Evolutionary conservation across 2,888 invertebrate species (phyloP).

Genomic region (Strigamia transsilvanica): DNA sequence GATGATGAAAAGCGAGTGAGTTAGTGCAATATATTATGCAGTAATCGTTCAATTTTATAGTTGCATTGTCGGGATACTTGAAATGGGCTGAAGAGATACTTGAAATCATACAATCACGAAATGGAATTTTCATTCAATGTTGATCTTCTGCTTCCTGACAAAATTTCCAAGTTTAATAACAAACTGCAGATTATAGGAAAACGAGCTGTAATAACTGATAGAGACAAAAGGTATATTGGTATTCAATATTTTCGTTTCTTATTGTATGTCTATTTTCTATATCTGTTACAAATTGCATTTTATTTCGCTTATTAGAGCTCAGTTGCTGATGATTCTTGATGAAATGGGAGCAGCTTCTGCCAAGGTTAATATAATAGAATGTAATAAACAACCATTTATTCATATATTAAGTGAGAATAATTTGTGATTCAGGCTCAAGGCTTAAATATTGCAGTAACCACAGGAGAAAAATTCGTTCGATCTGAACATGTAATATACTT

Average conservation of each 20-base stretch:
- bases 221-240: not conserved
- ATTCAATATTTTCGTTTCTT: too few species aligned
- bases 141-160: conserved; percentile 37
- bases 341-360: conserved; percentile 56
- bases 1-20: not conserved
- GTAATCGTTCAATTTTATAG: not conserved
- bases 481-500: conserved; percentile 55
- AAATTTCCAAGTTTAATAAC: conserved; percentile 50
- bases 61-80: not conserved
- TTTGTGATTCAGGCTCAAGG: conserved; percentile 55
- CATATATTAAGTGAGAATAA: not conserved
- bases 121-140: conserved; percentile 53
- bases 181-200: not conserved
- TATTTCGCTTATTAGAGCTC: not conserved
- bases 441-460: conserved; percentile 55
- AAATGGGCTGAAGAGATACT: conserved; percentile 26
- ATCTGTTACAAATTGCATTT: not conserved
- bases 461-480: conserved; percentile 51
- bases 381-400: not conserved
- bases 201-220: not conserved
- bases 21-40: not conserved
- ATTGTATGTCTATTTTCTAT: not conserved
- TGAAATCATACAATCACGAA: not conserved
- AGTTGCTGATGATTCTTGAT: conserved; percentile 53
- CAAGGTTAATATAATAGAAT: conserved; percentile 47